Evolutionary conservation across 2,888 invertebrate species (phyloP).

Genomic region (Drosophila niveifrons): DNA sequence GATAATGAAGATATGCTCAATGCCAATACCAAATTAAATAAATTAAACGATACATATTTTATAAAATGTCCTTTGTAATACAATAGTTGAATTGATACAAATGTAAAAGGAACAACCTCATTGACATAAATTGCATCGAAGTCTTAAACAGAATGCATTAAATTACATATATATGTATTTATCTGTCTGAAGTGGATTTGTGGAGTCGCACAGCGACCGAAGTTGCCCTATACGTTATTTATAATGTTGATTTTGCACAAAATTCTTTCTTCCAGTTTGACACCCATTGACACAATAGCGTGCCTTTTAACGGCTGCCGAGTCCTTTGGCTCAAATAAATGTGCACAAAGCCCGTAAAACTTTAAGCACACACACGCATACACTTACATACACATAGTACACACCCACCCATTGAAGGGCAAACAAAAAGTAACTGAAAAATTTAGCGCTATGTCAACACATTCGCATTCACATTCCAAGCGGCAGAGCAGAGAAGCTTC

Average conservation of each 20-base stretch:
- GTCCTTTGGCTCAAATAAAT: conserved; percentile 44
- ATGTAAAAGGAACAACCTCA: neutral
- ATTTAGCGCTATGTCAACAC: conserved; percentile 76
- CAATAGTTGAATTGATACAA: neutral
- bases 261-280: conserved; percentile 61
- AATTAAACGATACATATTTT: too few species aligned
- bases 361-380: conserved; percentile 51
- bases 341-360: conserved; percentile 43
- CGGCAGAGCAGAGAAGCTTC: conserved; percentile 24
- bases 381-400: neutral
- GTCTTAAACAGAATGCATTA: neutral
- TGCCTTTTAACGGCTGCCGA: conserved; percentile 41
- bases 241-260: conserved; percentile 61
- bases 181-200: neutral
- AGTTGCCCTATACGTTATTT: conserved; percentile 39
- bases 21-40: too few species aligned
- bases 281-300: conserved; percentile 57
- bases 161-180: neutral
- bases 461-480: conserved; percentile 49
- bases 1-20: too few species aligned
- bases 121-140: neutral
- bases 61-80: too few species aligned
- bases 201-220: neutral
- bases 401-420: conserved; percentile 25
- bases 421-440: conserved; percentile 71